Evolutionary conservation across 1,140 invertebrate species (phyloP).

Genomic region (Tetranychus cinnabarinus): DNA sequence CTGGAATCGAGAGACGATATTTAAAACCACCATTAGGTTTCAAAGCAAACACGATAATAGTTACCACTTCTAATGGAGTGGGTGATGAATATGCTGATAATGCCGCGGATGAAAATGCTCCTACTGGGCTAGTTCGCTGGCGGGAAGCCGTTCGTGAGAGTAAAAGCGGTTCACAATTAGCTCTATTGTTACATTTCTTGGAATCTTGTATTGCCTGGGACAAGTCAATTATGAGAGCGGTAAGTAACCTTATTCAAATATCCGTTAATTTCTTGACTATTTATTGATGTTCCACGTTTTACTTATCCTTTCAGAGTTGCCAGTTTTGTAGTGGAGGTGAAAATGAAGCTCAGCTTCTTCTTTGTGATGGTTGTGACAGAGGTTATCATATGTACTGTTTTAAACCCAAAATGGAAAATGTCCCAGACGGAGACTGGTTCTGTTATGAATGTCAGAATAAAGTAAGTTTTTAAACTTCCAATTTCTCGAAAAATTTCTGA

Average conservation of each 20-base stretch:
- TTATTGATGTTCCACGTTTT: background rate
- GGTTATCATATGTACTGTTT: constrained; percentile 97
- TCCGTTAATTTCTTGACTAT: constrained; percentile 2
- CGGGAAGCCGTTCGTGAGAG: constrained; percentile 56
- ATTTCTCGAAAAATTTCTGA: too few relatives aligned
- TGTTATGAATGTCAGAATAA: constrained; percentile 93
- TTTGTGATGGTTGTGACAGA: constrained; percentile 92
- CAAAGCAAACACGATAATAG: constrained; percentile 4
- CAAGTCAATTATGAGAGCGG: constrained; percentile 96
- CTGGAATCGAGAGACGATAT: constrained; percentile 72
- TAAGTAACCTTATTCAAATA: constrained; percentile 28
- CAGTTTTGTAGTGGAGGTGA: constrained; percentile 87
- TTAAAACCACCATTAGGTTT: constrained; percentile 66
- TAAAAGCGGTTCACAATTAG: constrained; percentile 50
- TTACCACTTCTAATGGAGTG: background rate
- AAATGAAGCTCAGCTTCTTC: constrained; percentile 74
- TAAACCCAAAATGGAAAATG: constrained; percentile 83
- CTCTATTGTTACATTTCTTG: constrained; percentile 65
- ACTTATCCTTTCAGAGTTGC: constrained; percentile 51
- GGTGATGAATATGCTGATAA: constrained; percentile 8
- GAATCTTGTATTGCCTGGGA: constrained; percentile 88
- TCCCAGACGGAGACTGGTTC: constrained; percentile 87
- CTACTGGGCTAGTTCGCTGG: constrained; percentile 48
- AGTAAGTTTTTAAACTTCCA: constrained; percentile 23
- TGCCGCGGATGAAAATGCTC: constrained; percentile 13